Evolutionary conservation across 2,888 invertebrate species (phyloP).

Genomic region (Orthosia cruda): DNA sequence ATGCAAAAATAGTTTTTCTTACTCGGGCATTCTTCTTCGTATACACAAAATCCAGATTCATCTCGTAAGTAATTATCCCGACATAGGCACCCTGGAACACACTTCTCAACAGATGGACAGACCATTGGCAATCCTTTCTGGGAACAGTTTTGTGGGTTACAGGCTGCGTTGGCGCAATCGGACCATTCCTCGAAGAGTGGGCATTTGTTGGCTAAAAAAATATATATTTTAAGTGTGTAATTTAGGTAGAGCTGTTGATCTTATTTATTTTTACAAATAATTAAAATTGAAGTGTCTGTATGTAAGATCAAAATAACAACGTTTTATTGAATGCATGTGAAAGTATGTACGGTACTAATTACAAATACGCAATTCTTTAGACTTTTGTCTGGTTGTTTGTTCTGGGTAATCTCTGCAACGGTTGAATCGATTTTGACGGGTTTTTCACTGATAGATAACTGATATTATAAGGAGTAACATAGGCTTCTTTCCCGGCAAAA

Average conservation of each 20-base stretch:
- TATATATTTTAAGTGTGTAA: neutral
- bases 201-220: conserved; percentile 10
- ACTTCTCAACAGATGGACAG: neutral
- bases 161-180: neutral
- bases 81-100: neutral
- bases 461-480: no score
- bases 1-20: neutral
- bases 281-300: no score
- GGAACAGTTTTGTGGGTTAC: neutral
- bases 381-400: no score
- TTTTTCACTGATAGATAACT: no score
- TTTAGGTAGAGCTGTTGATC: neutral
- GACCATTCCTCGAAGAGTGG: neutral
- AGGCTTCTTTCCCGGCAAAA: no score
- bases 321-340: no score
- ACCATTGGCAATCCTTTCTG: neutral
- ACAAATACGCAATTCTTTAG: no score
- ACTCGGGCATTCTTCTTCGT: conserved; percentile 3
- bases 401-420: no score
- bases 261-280: no score
- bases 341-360: no score
- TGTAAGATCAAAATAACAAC: no score
- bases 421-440: no score
- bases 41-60: neutral
- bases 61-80: neutral